Evolutionary conservation across 2,888 invertebrate species (phyloP).

Genomic region (Pollenia labialis): DNA sequence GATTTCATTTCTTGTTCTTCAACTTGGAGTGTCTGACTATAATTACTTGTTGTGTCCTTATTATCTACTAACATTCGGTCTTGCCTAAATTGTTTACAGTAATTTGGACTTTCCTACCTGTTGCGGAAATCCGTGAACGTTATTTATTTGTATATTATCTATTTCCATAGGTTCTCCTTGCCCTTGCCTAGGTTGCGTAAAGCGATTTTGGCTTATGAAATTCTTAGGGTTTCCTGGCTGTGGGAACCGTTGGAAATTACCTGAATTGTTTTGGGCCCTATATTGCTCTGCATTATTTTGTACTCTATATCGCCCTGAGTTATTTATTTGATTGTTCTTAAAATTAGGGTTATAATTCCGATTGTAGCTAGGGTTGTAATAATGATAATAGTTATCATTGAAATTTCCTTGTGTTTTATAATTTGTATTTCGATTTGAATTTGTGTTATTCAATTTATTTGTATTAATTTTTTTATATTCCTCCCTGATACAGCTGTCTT

Average conservation of each 20-base stretch:
- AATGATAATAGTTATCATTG: neutral
- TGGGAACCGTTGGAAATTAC: slow-evolving; percentile 4
- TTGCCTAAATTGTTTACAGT: slow-evolving; percentile 16
- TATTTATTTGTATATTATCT: neutral
- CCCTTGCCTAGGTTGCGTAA: neutral
- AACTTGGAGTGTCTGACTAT: too few species aligned
- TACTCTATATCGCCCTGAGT: too few species aligned
- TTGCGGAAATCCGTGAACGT: neutral
- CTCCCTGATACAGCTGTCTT: neutral
- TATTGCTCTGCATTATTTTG: too few species aligned
- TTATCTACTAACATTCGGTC: neutral
- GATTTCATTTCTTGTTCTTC: too few species aligned
- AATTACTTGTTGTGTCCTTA: neutral
- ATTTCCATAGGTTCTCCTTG: neutral
- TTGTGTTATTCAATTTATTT: neutral
- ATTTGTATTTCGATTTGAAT: slow-evolving; percentile 9
- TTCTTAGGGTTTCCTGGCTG: slow-evolving; percentile 20
- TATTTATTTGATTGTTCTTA: slow-evolving; percentile 10
- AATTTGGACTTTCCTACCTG: slow-evolving; percentile 2
- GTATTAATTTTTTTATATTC: neutral
- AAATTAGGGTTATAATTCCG: neutral
- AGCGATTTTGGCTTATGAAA: neutral
- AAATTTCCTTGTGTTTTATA: slow-evolving; percentile 12
- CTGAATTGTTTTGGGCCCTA: too few species aligned
- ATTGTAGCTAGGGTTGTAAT: neutral